These are phyloP conservation scores for Rhinolophus sinicus DNA, from an alignment of 2,113 vertebrate species.

Conservation along the genomic window DNA sequence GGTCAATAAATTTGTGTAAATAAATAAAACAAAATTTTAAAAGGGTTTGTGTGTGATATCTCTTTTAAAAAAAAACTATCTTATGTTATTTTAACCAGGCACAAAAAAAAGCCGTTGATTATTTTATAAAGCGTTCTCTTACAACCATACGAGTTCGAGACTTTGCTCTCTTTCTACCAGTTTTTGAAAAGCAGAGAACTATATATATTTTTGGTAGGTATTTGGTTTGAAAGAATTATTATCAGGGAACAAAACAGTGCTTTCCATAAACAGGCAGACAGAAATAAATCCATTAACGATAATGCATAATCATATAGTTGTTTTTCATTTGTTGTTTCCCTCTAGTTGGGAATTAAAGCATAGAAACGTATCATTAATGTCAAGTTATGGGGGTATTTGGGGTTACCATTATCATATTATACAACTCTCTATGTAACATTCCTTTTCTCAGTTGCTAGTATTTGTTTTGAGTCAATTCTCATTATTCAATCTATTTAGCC, in stretches of 20 bases:
- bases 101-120: background rate
- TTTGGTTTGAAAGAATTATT: constrained; percentile 39
- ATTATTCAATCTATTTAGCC: constrained; percentile 67
- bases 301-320: background rate
- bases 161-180: background rate
- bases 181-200: constrained; percentile 35
- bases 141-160: background rate
- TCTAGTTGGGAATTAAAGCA: constrained; percentile 67
- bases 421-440: background rate
- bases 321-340: constrained; percentile 58
- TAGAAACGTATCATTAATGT: constrained; percentile 63
- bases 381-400: constrained; percentile 49
- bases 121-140: background rate
- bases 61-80: constrained; percentile 40
- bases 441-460: background rate
- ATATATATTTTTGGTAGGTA: background rate
- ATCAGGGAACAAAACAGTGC: background rate
- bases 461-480: constrained; percentile 3
- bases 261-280: background rate
- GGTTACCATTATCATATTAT: background rate
- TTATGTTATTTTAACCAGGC: background rate
- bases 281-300: background rate
- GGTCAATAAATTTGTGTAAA: background rate
- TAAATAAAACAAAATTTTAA: background rate
- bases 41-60: background rate